Conservation (phyloP, 2,797 vertebrate genomes). For the Cebuella pygmaea region DNA sequence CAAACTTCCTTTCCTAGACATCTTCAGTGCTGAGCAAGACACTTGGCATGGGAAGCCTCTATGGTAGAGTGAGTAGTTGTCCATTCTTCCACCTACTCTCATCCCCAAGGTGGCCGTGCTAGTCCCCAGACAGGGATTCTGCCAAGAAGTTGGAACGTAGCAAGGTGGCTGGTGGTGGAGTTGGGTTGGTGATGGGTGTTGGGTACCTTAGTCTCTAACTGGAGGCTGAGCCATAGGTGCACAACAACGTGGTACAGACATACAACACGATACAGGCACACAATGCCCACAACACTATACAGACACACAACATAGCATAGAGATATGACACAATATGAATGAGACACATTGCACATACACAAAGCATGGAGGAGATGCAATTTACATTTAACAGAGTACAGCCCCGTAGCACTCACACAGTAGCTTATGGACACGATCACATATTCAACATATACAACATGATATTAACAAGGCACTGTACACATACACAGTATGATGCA, state of each 20-base stretch:
- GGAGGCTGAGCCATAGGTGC: not conserved
- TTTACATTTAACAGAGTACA: not conserved
- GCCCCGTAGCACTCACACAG: not conserved
- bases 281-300: not conserved
- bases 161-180: not conserved
- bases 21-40: not conserved
- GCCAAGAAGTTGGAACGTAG: not conserved
- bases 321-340: not conserved
- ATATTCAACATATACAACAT: too few species aligned
- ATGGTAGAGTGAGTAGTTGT: not conserved
- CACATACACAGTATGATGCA: not conserved
- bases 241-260: not conserved
- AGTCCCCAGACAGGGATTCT: conserved; percentile 3
- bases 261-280: not conserved
- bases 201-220: not conserved
- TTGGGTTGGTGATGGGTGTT: not conserved
- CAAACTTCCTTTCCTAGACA: not conserved
- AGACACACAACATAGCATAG: not conserved
- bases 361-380: not conserved
- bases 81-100: not conserved
- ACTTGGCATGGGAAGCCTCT: not conserved
- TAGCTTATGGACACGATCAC: not conserved
- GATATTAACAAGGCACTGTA: not conserved
- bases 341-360: not conserved
- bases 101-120: not conserved